Conservation (phyloP, 2,113 vertebrate genomes). For the Cyrtonyx montezumae region DNA sequence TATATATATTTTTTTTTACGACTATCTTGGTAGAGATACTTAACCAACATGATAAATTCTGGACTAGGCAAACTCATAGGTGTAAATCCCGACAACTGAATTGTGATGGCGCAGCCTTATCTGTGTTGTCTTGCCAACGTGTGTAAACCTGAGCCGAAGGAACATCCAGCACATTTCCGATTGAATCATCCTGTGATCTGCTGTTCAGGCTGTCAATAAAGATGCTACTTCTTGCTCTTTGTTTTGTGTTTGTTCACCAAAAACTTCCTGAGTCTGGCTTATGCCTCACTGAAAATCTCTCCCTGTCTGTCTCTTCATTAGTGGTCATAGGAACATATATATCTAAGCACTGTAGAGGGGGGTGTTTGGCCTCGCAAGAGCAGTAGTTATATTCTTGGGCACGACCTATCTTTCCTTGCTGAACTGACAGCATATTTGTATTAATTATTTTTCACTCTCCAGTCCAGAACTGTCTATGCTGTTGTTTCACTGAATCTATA, state of each 20-base stretch:
- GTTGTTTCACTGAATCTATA: background rate
- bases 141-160: background rate
- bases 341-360: background rate
- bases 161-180: background rate
- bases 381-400: conserved; percentile 13
- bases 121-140: background rate
- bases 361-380: conserved; percentile 18
- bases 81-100: background rate
- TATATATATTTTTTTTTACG: background rate
- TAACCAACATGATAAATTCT: background rate
- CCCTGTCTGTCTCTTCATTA: conserved; percentile 56
- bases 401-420: conserved; percentile 19
- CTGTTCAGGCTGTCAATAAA: background rate
- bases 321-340: conserved; percentile 6
- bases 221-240: background rate
- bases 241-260: background rate
- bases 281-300: conserved; percentile 17
- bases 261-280: background rate
- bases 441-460: conserved; percentile 48
- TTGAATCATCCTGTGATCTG: background rate
- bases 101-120: background rate
- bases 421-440: conserved; percentile 44
- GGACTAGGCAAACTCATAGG: background rate
- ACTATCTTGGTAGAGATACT: background rate
- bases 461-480: background rate